These are phyloP conservation scores for Podarcis muralis DNA, from an alignment of 2,113 vertebrate species.

Conservation along the genomic window DNA sequence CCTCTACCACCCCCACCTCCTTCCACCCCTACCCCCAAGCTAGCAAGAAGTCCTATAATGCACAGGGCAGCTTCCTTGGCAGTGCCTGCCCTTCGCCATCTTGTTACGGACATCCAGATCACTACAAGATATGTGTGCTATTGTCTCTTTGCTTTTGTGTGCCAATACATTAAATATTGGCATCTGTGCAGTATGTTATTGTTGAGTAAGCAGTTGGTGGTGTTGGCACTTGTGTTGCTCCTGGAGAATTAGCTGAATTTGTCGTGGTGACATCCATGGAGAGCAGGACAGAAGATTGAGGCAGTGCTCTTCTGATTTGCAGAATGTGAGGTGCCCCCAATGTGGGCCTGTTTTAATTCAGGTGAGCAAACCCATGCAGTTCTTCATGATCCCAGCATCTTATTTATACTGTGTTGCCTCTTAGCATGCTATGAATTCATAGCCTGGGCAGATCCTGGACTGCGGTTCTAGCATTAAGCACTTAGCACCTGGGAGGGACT, in stretches of 20 bases:
- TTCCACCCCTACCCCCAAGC: background rate
- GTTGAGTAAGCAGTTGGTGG: constrained; percentile 4
- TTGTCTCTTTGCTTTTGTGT: background rate
- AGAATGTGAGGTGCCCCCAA: background rate
- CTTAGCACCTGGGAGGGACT: background rate
- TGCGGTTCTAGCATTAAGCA: background rate
- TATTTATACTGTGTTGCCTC: background rate
- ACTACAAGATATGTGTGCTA: background rate
- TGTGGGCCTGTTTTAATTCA: background rate
- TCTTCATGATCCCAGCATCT: background rate
- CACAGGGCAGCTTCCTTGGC: background rate
- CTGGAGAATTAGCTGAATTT: background rate
- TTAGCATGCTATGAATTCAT: background rate
- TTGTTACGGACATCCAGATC: background rate
- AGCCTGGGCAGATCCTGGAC: background rate
- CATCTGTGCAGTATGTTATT: background rate
- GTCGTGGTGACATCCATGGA: background rate
- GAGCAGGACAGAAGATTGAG: background rate
- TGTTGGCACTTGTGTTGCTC: background rate
- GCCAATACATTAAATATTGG: background rate
- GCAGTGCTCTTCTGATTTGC: background rate
- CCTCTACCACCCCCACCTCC: background rate
- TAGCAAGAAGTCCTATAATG: background rate
- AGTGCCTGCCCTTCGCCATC: background rate
- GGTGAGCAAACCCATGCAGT: background rate